Evolutionary conservation across 1,140 invertebrate genomes (phyloP), one percentile per base, ranked within the genome.

Genomic region (Hycleus phaleratus): DNA sequence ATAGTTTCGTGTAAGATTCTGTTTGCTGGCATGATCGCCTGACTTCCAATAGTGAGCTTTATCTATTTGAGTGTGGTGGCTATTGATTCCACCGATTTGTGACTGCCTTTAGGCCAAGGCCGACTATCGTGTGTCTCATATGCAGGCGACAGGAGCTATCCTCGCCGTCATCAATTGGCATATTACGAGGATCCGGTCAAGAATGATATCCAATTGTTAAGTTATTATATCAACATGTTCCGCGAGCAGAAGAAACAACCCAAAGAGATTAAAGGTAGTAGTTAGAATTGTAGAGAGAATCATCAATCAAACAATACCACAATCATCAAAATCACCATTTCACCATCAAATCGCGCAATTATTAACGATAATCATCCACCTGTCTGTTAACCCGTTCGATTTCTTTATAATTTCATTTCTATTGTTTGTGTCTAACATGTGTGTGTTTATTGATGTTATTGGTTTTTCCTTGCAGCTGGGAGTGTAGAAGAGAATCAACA

Each of bases 71-170:
- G 10, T 7, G 10, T 42, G 40, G 40, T 42, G 9, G 40, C 40
- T 11, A 42, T 42, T 10, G 40, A 42, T 9, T n/a, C 40, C 9
- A 10, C 9, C 40, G 10, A 42, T n/a, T 42, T 11, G 10, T 42
- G 40, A 11, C 40, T 42, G 40, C 40, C 40, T 64, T 71, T 75
- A 84, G 82, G 81, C 73, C 78, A 77, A 69, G 87, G 87, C 57
- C 82, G 86, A 77, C 77, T 91, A 69, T 82, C 89, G 40, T 88
- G 86, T 74, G 79, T 91, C 64, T 82, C 84, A 67, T 90, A 87
- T 73, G 84, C 86, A 69, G 88, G 86, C 63, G 86, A 84, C 63
- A 87, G 82, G 71, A 82, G 82, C 32, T 86, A 88, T 72, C 81
- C 84, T 60, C 80, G 83, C 66, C 83, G 89, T 68, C 81, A 79